Conservation (phyloP, 2,113 vertebrate species). For the Oreocharis arfaki region DNA sequence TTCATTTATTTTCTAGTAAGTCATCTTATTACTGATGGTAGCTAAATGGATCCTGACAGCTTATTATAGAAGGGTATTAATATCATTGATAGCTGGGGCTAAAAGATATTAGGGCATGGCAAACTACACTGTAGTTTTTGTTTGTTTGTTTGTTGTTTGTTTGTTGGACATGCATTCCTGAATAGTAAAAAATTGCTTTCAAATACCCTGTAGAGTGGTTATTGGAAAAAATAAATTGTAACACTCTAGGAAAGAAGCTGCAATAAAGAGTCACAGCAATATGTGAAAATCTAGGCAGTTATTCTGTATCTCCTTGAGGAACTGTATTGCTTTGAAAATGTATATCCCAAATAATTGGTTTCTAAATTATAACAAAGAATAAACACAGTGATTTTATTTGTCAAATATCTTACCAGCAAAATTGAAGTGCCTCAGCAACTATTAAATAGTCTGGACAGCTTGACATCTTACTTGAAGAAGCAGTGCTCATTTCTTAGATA, state of each 20-base stretch:
- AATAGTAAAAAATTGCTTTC: not conserved
- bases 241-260: not conserved
- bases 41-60: not conserved
- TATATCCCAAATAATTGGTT: not conserved
- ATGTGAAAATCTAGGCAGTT: not conserved
- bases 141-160: not conserved
- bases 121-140: not conserved
- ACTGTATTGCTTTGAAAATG: not conserved
- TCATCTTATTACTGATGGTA: not conserved
- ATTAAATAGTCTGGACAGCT: not conserved
- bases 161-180: not conserved
- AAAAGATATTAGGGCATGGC: not conserved
- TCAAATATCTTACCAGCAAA: not conserved
- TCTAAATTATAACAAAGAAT: not conserved
- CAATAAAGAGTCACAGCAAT: not conserved
- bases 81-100: not conserved
- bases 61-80: not conserved
- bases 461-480: not conserved
- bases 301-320: not conserved
- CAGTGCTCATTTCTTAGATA: not conserved
- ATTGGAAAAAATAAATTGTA: not conserved
- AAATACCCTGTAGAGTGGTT: rapidly evolving
- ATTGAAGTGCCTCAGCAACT: not conserved
- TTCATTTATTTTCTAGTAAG: not conserved
- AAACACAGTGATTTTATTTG: not conserved